These are phyloP conservation scores for Argya squamiceps DNA, from an alignment of 2,797 vertebrate species.

Conservation along the genomic window DNA sequence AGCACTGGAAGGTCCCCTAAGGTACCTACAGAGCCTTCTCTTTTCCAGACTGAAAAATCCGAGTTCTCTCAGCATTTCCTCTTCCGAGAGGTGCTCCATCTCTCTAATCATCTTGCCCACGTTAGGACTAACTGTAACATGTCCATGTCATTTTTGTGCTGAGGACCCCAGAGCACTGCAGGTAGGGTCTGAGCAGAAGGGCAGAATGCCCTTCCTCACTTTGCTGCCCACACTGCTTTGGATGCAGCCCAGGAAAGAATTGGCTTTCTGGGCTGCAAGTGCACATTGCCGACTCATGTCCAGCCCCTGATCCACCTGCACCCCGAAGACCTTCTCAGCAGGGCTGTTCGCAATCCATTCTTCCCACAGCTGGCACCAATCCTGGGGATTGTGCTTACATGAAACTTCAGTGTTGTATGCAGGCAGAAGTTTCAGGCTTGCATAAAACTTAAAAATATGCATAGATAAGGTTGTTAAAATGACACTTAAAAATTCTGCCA, in stretches of 20 bases:
- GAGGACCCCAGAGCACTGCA: background rate
- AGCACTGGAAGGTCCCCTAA: accelerated
- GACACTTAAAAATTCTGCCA: background rate
- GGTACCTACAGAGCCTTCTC: no score
- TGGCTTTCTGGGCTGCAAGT: background rate
- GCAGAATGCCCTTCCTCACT: background rate
- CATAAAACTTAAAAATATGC: background rate
- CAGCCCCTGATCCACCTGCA: background rate
- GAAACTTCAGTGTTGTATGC: background rate
- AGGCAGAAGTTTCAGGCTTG: background rate
- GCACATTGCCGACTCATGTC: accelerated
- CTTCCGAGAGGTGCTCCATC: background rate
- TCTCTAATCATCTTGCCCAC: background rate
- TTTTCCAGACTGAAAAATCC: background rate
- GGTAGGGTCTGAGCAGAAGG: background rate
- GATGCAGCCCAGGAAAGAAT: background rate
- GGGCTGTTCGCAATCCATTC: background rate
- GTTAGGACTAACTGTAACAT: background rate
- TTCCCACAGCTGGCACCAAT: background rate
- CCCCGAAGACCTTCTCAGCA: background rate
- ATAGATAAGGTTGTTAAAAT: background rate
- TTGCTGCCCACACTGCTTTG: background rate
- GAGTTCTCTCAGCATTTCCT: background rate
- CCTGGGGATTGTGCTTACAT: accelerated
- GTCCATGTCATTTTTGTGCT: background rate